Base-by-base conservation (phyloP, 2,797 vertebrate genomes). In the Chaetophractus vellerosus region DNA sequence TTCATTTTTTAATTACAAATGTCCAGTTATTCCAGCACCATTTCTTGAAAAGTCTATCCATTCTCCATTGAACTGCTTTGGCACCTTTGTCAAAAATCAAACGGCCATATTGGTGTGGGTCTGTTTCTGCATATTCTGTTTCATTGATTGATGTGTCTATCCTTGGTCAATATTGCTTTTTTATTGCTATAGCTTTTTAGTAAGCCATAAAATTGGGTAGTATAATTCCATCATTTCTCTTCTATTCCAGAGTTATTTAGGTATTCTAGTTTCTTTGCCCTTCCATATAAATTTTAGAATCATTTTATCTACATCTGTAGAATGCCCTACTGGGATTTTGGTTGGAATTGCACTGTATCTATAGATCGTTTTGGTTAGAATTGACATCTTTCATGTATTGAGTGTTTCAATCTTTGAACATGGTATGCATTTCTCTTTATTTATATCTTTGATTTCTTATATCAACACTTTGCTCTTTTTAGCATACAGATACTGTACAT, bases 161-260 rank as follows among this genome's bases (percentile, higher is more conserved):
- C 74, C 86, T 90, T 79, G 76, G 14, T 59, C 36, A 90, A 14
- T 72, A 90, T 31, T 50, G 12, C 31, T 63, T 83, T 93, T 90
- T 90, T 19, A 31, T 76, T 55, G 26, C 24, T 92, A 1, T 88
- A 95, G 41, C 72, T 87, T 95, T 87, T 33, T 63, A 81, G 41
- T 76, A 75, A 95, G 61, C n/a, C 18, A 90, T 90, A 83, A 80
- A 92, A 92, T 90, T 31, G 86, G 28, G 15, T 57, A 64, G 18
- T 36, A 5, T 15, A 6, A 89, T 92, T 85, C 78, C 21, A 68
- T 94, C 36, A 31, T 38, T 50, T 80, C 23, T 50, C n/a, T 80
- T 36, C 21, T 64, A 75, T 92, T 90, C 63, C 45, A 38, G 63
- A 75, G 19, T 71, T 72, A 36, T 72, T 71, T 91, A 95, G 57